Base-by-base conservation (phyloP, 2,113 vertebrate species). In the Syngnathus typhle region DNA sequence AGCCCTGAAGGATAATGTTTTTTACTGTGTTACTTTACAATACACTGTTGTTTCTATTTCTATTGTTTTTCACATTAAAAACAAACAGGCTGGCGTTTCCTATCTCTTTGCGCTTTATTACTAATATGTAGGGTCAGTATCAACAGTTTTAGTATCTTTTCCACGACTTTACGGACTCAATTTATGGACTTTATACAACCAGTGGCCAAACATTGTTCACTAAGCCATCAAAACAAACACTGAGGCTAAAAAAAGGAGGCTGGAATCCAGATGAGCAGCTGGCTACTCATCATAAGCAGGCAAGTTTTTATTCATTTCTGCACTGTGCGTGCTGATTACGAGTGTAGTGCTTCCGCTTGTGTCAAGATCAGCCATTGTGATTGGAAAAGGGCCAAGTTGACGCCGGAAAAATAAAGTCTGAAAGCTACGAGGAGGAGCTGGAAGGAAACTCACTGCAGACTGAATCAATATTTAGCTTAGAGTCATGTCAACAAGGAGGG, bases 351-450 rank as follows among this genome's bases (percentile, higher is more conserved):
- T 74, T 80, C 73, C 70, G 71, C 71, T 74, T 71, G 46, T 78
- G 77, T 82, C 76, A 76, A 79, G 79, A 84, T 83, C 84, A 82
- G 74, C 70, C 77, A 71, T 81, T 80, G 81, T 84, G 81, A 65
- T 66, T 37, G 27, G 41, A 77, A 73, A 65, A 75, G 73, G 81
- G 81, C 81, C 16, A 49, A 71, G 73, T 65, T 59, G 75, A 72
- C 64, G 69, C 74, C 67, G 64, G 72, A 75, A 79, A 77, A 36
- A 37, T 15, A 60, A 44, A 36, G 55, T 79, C 73, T 70, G 78
- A 73, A 76, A 79, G 78, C 78, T 76, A 66, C 60, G 10, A 60
- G 59, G 41, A 68, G 64, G 54, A 59, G 63, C 67, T 78, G 51
- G 63, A 75, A 63, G 1, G 64, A 67, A 77, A 69, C 74, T 84